Conservation (phyloP, 2,888 invertebrate species). For the Dugesia japonica region DNA sequence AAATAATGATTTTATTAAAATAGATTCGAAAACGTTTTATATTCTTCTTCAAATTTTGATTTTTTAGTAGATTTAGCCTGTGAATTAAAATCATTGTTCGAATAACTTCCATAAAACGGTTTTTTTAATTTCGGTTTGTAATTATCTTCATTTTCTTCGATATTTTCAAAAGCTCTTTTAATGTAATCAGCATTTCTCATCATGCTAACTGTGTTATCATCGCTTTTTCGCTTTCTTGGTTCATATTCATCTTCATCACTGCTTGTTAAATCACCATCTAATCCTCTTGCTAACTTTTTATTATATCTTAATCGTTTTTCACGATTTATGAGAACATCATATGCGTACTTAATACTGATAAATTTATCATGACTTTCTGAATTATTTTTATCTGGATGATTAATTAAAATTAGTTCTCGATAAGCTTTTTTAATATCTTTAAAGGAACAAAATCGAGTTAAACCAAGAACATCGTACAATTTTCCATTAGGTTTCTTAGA, state of each 20-base stretch:
- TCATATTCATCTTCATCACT: neutral
- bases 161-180: neutral
- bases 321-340: neutral
- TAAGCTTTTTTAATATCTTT: neutral
- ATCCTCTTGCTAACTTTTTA: neutral
- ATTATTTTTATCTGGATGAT: slow-evolving; percentile 20
- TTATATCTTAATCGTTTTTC: neutral
- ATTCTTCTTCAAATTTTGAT: neutral
- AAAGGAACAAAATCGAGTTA: neutral
- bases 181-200: slow-evolving; percentile 9
- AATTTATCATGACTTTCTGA: slow-evolving; percentile 2
- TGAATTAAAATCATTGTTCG: neutral
- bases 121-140: neutral
- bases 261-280: neutral
- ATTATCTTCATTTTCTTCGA: neutral
- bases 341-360: neutral
- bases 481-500: neutral
- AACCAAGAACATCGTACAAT: neutral
- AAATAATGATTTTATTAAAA: neutral
- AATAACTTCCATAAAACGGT: neutral
- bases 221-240: neutral
- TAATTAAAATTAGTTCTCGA: neutral
- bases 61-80: neutral
- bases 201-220: neutral
- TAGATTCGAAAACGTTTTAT: neutral